Base-by-base conservation (phyloP, 2,113 vertebrate species). In the Clarias macrocephalus region DNA sequence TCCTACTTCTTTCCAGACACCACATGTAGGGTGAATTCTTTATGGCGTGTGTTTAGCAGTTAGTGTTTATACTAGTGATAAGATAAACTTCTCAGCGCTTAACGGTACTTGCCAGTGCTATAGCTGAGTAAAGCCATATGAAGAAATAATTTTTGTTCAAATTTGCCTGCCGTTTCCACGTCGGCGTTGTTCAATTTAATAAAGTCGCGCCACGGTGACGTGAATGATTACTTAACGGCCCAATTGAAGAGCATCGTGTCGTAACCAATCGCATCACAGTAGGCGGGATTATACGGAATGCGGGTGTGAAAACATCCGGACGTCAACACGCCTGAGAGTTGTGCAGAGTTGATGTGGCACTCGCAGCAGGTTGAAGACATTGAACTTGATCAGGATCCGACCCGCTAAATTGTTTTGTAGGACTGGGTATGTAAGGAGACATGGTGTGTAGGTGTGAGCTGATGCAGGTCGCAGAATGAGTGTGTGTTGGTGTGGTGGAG, bases 291-390 rank as follows among this genome's bases (percentile, higher is more conserved):
- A 10, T 21, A 19, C 83, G 56, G 37, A 85, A 85, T 28, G 3
- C 70, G 52, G 83, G 56, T 85, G 57, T 54, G 25, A 42, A 25
- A 54, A 52, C n/a, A 42, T 8, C 15, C 42, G 54, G 76, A 86
- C 54, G 85, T 86, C 81, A 88, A 88, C 73, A 81, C 86, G 84
- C 66, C 30, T 25, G 85, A 63, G 33, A 23, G 56, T 59, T 65
- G 57, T n/a, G 16, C 18, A 4, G 85, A 87, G 89, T 85, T 88
- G 87, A 88, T 88, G 89, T 88, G 89, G 85, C 89, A 85, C 28
- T 70, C 23, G 30, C 11, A 37, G 83, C 18, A 25, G 37, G 68
- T 56, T 21, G 4, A 48, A 62, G 82, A 48, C 68, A 10, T 18
- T 85, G 23, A 85, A 80, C 25, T 87, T 88, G 37, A 90, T n/a